These are phyloP conservation scores for Lithobates pipiens DNA, from an alignment of 2,797 vertebrate genomes.

Conservation along the genomic window DNA sequence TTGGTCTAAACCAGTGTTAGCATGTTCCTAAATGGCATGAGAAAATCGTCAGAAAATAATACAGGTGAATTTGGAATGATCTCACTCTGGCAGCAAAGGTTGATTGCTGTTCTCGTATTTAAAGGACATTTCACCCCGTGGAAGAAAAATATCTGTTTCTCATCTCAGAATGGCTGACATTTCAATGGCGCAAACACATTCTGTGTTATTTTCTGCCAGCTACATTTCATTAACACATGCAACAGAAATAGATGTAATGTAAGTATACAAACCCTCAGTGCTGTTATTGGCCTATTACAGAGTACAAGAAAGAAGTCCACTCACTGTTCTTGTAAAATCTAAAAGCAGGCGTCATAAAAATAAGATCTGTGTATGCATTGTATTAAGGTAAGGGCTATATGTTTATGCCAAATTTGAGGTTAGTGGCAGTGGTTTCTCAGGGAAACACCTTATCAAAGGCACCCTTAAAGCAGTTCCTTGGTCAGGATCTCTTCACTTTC, in stretches of 20 bases:
- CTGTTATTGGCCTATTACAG: not conserved
- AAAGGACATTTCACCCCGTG: not conserved
- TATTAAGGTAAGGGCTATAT: no score
- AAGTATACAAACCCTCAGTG: not conserved
- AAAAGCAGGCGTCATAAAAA: not conserved
- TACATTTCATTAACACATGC: conserved; percentile 19
- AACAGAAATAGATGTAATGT: conserved; percentile 25
- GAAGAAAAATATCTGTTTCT: conserved; percentile 28
- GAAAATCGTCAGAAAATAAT: not conserved
- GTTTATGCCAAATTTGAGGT: no score
- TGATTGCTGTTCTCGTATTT: conserved; percentile 19
- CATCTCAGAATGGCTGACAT: conserved; percentile 18
- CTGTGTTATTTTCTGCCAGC: conserved; percentile 19
- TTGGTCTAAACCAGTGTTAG: not conserved
- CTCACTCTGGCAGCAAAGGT: not conserved
- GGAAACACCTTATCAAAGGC: no score
- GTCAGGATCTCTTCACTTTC: no score
- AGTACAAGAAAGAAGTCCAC: conserved; percentile 2
- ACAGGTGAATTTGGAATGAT: not conserved
- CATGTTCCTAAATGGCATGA: not conserved
- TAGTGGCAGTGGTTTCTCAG: no score
- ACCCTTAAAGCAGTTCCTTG: no score
- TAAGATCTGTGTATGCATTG: no score
- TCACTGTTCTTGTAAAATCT: not conserved
- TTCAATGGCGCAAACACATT: conserved; percentile 20